Percentiles rank a stretch among this genome's conserved stretches.
Evolutionary conservation across 2,797 vertebrate genomes (phyloP).

Genomic region (Pyrrhura leucotis): DNA sequence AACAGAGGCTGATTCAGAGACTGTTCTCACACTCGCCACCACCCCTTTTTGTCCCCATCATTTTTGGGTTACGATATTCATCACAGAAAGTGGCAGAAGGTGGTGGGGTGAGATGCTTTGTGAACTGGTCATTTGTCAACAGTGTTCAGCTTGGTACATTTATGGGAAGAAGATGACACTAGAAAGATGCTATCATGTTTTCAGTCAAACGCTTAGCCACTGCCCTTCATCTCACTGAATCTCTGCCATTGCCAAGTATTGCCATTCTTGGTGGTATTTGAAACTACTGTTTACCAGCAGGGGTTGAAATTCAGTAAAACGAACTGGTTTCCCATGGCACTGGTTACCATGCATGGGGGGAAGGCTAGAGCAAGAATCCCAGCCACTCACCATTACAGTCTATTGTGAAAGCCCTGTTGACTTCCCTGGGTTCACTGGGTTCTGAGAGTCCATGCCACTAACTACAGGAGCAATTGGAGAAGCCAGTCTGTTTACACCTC

Average conservation of each 20-base stretch:
- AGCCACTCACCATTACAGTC: neutral
- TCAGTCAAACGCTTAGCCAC: neutral
- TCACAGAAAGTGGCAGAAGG: neutral
- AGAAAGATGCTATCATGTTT: neutral
- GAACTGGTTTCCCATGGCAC: neutral
- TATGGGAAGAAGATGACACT: neutral
- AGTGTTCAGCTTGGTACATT: neutral
- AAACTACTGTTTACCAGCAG: neutral
- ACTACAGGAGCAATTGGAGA: neutral
- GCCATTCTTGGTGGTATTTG: neutral
- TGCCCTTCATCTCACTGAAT: neutral
- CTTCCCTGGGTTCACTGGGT: neutral
- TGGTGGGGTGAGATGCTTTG: neutral
- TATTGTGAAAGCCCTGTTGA: neutral
- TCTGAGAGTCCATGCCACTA: neutral
- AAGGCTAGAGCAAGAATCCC: constrained; percentile 6
- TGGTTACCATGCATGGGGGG: neutral
- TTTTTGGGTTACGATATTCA: neutral
- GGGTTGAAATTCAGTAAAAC: neutral
- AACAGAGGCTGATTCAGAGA: neutral
- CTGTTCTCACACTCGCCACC: neutral
- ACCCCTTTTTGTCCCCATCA: neutral
- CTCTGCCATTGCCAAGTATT: neutral
- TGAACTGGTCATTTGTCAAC: neutral
- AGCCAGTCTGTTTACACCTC: neutral